Conservation (phyloP, 2,888 invertebrate genomes). For the Eugnorisma glareosa region DNA sequence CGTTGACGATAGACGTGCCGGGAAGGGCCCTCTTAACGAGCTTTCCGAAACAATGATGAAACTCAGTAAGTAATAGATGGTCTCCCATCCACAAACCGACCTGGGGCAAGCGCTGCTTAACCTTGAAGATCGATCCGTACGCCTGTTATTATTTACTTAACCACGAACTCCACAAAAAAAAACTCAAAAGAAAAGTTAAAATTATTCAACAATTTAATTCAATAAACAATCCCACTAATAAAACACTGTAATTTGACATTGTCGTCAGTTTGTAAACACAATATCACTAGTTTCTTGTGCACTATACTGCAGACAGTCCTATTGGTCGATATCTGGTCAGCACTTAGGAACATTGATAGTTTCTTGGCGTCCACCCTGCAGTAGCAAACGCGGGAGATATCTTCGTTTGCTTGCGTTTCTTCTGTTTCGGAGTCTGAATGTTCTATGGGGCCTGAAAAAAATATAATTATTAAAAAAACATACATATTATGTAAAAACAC, state of each 20-base stretch:
- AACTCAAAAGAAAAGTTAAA: background rate
- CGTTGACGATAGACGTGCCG: no score
- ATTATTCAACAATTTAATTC: slow-evolving; percentile 24
- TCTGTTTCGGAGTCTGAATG: slow-evolving; percentile 87
- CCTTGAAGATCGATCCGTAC: no score
- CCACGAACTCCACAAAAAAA: background rate
- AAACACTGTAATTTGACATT: slow-evolving; percentile 95
- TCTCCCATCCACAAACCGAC: background rate
- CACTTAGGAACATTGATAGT: slow-evolving; percentile 94
- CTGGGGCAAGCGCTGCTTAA: background rate
- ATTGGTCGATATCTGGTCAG: slow-evolving; percentile 94
- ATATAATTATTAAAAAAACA: no score
- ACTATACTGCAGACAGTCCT: slow-evolving; percentile 94
- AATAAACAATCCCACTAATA: slow-evolving; percentile 92
- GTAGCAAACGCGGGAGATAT: slow-evolving; percentile 80
- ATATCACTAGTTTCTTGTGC: slow-evolving; percentile 93
- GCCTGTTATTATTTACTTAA: no score
- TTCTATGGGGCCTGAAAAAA: slow-evolving; percentile 82
- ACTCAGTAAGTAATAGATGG: no score
- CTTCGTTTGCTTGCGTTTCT: slow-evolving; percentile 84
- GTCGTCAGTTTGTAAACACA: slow-evolving; percentile 93
- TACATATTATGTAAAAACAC: no score
- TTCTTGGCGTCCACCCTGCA: slow-evolving; percentile 95
- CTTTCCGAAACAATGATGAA: no score
- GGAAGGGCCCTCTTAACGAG: no score